Evolutionary conservation across 1,140 invertebrate species (phyloP).

Genomic region (Drosophila nannoptera): DNA sequence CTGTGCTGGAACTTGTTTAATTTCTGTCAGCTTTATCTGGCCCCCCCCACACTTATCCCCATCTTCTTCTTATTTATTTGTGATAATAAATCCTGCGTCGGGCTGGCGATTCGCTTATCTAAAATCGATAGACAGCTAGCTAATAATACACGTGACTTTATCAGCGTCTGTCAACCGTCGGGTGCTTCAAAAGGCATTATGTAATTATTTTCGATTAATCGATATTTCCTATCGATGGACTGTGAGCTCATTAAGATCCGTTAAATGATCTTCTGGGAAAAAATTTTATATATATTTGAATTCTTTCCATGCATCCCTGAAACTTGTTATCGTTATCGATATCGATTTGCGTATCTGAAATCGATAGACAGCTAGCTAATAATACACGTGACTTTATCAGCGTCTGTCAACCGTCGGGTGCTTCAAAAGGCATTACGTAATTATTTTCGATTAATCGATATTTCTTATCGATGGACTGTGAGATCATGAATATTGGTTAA

Average conservation of each 20-base stretch:
- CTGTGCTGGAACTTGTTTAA: conserved; percentile 11
- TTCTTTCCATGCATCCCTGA: no score
- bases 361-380: conserved; percentile 13
- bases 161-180: not conserved
- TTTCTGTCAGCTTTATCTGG: conserved; percentile 27
- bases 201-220: conserved; percentile 1
- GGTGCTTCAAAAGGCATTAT: not conserved
- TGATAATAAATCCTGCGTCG: conserved; percentile 22
- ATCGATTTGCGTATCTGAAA: conserved; percentile 21
- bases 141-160: conserved; percentile 27
- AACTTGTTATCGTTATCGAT: no score
- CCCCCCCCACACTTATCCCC: not conserved
- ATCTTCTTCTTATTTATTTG: not conserved
- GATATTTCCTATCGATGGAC: not conserved
- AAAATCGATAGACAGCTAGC: conserved; percentile 18
- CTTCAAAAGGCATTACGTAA: not conserved
- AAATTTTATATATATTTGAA: not conserved
- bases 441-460: conserved; percentile 1
- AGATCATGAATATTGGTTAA: no score
- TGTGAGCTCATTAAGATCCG: no score
- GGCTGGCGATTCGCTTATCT: conserved; percentile 16
- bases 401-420: not conserved
- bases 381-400: conserved; percentile 27
- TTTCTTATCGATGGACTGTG: not conserved
- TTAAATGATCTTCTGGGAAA: no score